Evolutionary conservation across 2,797 vertebrate species (phyloP).

Genomic region (Leucoraja ocellata): DNA sequence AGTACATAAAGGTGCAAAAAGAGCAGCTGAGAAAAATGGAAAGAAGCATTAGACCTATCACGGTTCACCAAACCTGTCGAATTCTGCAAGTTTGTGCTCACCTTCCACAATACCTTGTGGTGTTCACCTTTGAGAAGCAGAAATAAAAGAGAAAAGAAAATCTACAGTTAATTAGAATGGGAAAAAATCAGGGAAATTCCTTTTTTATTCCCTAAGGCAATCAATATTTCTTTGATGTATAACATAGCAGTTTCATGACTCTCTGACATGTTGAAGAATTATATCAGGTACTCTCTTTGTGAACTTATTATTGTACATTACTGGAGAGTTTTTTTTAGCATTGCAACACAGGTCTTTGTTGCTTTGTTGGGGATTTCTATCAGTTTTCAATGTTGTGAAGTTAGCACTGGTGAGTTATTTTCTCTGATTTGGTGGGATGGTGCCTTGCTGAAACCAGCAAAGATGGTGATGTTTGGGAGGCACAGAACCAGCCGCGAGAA

Average conservation of each 20-base stretch:
- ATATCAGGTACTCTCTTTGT: background rate
- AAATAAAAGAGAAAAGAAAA: background rate
- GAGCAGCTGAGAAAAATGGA: background rate
- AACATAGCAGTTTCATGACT: background rate
- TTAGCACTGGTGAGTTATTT: background rate
- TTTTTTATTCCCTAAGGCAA: background rate
- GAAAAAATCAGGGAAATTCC: background rate
- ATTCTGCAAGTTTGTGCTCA: background rate
- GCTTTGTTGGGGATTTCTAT: background rate
- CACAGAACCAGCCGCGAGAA: background rate
- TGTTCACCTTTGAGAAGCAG: background rate
- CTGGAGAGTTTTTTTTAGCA: background rate
- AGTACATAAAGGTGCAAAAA: background rate
- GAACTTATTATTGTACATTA: background rate
- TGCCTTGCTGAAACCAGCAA: background rate
- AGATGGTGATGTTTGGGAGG: too few relatives aligned
- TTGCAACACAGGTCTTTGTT: background rate
- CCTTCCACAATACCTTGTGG: background rate
- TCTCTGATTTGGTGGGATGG: background rate
- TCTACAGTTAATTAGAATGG: background rate
- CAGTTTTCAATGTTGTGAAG: background rate
- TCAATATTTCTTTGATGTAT: constrained; percentile 1
- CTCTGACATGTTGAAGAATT: background rate
- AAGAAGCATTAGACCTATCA: background rate
- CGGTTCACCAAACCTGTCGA: background rate